Evolutionary conservation across 2,797 vertebrate genomes (phyloP).

Genomic region (Sebastes dallii): DNA sequence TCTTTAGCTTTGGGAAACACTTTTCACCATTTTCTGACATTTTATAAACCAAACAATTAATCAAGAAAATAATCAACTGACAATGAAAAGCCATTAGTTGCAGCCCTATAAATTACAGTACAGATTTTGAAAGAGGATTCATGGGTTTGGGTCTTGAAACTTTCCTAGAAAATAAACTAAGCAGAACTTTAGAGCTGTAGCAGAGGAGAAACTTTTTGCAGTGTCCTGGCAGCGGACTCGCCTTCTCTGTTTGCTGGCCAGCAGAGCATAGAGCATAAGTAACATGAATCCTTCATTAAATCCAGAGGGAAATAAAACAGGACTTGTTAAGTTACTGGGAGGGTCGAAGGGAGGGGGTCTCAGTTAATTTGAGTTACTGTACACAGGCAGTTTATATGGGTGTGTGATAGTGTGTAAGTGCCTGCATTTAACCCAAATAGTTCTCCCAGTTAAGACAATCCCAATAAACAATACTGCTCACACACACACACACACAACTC

Average conservation of each 20-base stretch:
- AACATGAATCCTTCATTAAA: constrained; percentile 48
- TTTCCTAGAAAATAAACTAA: background rate
- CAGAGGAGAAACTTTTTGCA: background rate
- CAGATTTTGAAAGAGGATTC: background rate
- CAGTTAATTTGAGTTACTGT: constrained; percentile 1
- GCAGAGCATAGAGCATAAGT: constrained; percentile 14
- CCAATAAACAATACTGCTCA: background rate
- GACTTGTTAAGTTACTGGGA: constrained; percentile 10
- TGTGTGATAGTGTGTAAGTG: background rate
- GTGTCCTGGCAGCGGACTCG: background rate
- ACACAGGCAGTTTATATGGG: background rate
- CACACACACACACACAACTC: background rate
- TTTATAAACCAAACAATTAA: too few species aligned
- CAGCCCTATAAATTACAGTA: too few species aligned
- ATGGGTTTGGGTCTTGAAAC: background rate
- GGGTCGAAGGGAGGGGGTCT: background rate
- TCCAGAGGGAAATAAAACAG: background rate
- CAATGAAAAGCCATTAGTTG: too few species aligned
- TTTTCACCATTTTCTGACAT: too few species aligned
- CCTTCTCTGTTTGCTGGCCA: background rate
- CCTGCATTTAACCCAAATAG: constrained; percentile 1
- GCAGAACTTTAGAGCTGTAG: background rate
- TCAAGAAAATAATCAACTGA: too few species aligned
- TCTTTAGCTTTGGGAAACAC: too few species aligned
- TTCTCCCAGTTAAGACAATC: constrained; percentile 7